Percentiles rank a stretch among this genome's conserved stretches.
Conservation (phyloP, 2,797 vertebrate genomes). For the Artibeus jamaicensis region DNA sequence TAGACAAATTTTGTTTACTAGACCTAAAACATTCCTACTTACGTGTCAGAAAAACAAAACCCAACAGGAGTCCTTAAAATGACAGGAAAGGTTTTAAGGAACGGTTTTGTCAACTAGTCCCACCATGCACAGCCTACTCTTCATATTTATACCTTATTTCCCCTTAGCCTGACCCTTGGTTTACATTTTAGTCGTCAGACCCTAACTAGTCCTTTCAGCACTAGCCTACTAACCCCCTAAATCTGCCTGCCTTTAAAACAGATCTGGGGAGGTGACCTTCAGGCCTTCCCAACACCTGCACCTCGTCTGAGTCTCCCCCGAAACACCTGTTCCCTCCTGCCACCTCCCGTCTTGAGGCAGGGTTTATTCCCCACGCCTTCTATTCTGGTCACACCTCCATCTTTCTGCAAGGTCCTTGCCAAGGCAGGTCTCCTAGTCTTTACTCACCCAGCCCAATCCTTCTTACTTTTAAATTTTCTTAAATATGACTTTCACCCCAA, state of each 20-base stretch:
- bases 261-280: not conserved
- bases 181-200: not conserved
- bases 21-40: not conserved
- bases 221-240: not conserved
- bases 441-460: not conserved
- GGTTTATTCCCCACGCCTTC: rapidly evolving
- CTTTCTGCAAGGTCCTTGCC: not conserved
- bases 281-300: not conserved
- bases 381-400: not conserved
- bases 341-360: not conserved
- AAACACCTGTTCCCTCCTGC: not conserved
- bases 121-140: not conserved
- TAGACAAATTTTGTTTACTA: not conserved
- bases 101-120: not conserved
- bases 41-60: not conserved
- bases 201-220: not conserved
- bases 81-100: not conserved
- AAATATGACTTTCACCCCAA: not conserved
- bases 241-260: not conserved
- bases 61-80: not conserved
- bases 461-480: not conserved
- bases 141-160: not conserved
- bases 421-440: not conserved
- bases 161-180: not conserved
- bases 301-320: too few species aligned